Evolutionary conservation across 2,113 vertebrate species (phyloP).

Genomic region (Cochlearius cochlearius): DNA sequence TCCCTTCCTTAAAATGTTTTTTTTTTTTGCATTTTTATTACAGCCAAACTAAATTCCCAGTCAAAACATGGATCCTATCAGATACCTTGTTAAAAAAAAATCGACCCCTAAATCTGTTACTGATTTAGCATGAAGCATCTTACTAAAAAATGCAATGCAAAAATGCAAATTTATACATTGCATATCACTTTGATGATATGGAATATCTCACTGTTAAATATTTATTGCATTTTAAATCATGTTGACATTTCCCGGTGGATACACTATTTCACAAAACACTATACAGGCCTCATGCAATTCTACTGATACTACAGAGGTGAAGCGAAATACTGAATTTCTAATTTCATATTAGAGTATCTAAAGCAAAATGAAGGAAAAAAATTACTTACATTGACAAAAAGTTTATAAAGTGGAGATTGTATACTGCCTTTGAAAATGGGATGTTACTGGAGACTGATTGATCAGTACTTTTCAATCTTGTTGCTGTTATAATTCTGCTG

Average conservation of each 20-base stretch:
- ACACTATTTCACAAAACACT: not conserved
- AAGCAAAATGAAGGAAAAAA: not conserved
- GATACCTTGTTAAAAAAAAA: not conserved
- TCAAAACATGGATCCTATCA: not conserved
- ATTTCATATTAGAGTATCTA: not conserved
- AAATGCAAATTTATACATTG: constrained; percentile 28
- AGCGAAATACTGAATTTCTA: not conserved
- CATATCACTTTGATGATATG: not conserved
- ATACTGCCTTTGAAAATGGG: not conserved
- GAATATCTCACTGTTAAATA: constrained; percentile 26
- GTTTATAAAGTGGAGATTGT: not conserved
- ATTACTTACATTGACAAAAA: not conserved
- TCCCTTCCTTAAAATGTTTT: not conserved
- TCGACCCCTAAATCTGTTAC: not conserved
- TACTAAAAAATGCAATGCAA: not conserved
- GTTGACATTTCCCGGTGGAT: not conserved
- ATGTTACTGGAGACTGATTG: not conserved
- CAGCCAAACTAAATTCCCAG: not conserved
- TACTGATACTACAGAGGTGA: not conserved
- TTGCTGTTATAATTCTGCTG: not conserved
- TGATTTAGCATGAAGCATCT: not conserved
- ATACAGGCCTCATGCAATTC: not conserved
- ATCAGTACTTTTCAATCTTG: not conserved
- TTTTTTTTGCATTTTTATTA: not conserved
- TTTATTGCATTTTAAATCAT: constrained; percentile 25